phyloP scores from a whole-genome alignment of 1,140 invertebrate genomes.

The Tetramorium alpestre region DNA sequence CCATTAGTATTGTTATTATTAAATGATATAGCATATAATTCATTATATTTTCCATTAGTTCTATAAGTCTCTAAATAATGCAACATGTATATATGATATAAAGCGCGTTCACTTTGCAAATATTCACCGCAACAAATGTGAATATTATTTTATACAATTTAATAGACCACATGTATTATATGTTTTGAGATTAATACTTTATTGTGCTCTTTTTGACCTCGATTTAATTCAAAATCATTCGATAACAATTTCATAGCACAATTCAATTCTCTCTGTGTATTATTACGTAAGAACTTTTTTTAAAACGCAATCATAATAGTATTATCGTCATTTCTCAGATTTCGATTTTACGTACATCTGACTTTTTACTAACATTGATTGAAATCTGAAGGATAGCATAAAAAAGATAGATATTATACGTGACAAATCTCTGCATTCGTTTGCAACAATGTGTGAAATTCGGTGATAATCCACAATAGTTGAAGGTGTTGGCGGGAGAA shows the following conservation, averaged over 20 bases:
- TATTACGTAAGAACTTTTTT: background rate
- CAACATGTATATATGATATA: background rate
- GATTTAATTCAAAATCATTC: background rate
- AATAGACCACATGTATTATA: background rate
- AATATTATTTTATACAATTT: slow-evolving; percentile 49
- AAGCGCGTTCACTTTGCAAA: slow-evolving; percentile 22
- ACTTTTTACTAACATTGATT: background rate
- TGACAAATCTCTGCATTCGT: background rate
- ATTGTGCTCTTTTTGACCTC: background rate
- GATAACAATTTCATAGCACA: background rate
- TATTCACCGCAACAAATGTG: slow-evolving; percentile 14
- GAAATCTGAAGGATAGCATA: background rate
- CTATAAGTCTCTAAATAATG: slow-evolving; percentile 46
- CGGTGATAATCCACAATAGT: slow-evolving; percentile 8
- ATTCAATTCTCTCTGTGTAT: slow-evolving; percentile 6
- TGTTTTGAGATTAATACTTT: slow-evolving; percentile 16
- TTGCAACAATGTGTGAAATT: slow-evolving; percentile 28
- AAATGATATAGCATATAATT: slow-evolving; percentile 37
- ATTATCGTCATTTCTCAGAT: background rate
- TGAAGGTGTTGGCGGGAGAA: slow-evolving; percentile 13
- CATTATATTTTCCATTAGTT: slow-evolving; percentile 54
- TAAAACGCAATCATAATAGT: background rate
- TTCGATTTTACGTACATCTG: background rate
- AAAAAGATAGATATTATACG: background rate
- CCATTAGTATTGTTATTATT: slow-evolving; percentile 51